Evolutionary conservation across 2,797 vertebrate genomes (phyloP).

Genomic region (Mus caroli): DNA sequence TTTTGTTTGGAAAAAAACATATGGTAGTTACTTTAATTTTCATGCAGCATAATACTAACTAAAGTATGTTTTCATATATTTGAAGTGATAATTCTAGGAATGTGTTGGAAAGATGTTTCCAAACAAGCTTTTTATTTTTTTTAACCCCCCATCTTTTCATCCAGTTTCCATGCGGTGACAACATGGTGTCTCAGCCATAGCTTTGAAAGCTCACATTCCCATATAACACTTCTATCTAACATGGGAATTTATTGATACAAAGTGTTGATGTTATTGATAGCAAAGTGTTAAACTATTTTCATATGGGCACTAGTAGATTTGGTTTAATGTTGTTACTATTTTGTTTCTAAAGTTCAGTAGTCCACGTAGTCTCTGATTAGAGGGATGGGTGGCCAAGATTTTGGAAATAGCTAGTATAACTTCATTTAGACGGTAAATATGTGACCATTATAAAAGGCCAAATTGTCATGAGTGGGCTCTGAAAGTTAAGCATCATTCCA

Average conservation of each 20-base stretch:
- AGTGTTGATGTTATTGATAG: neutral
- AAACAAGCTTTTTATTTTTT: neutral
- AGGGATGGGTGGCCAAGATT: slow-evolving; percentile 72
- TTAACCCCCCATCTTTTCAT: neutral
- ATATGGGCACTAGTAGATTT: neutral
- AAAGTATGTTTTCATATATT: slow-evolving; percentile 33
- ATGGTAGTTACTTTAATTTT: neutral
- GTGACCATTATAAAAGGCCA: slow-evolving; percentile 80
- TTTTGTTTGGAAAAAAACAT: neutral
- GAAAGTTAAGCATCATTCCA: slow-evolving; percentile 68
- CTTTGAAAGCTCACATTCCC: neutral
- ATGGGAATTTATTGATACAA: neutral
- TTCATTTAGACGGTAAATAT: slow-evolving; percentile 82
- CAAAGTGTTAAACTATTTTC: slow-evolving; percentile 42
- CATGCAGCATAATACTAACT: neutral
- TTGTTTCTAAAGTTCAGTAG: neutral
- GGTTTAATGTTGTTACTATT: neutral
- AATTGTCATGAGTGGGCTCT: slow-evolving; percentile 77
- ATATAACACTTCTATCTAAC: neutral
- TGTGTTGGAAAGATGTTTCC: slow-evolving; percentile 11
- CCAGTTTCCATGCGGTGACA: neutral
- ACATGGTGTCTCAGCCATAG: neutral
- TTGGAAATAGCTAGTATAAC: slow-evolving; percentile 73
- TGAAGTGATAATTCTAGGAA: neutral
- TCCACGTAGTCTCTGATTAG: slow-evolving; percentile 44